Conservation (phyloP, 2,113 vertebrate species). For the Phylloscopus trochilus region DNA sequence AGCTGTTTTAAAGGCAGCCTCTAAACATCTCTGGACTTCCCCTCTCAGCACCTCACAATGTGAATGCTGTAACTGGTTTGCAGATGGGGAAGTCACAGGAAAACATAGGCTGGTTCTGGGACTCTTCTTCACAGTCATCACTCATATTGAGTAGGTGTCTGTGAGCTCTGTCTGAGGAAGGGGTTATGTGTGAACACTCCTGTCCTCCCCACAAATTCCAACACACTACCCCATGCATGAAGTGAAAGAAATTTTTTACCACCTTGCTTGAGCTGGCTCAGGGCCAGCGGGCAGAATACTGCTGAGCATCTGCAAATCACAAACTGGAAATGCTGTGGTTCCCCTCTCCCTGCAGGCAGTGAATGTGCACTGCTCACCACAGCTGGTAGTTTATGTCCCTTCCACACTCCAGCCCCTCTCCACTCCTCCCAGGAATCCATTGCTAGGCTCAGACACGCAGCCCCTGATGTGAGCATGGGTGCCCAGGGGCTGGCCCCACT, state of each 20-base stretch:
- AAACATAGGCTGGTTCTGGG: neutral
- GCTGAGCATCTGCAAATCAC: neutral
- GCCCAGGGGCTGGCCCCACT: neutral
- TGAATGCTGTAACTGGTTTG: neutral
- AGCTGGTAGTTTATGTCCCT: neutral
- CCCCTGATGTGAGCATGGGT: neutral
- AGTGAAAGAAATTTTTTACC: neutral
- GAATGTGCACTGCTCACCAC: neutral
- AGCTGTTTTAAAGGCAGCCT: neutral
- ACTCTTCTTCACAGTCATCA: neutral
- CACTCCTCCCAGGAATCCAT: accelerated
- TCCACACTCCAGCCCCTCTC: neutral
- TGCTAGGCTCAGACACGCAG: neutral
- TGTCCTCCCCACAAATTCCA: accelerated
- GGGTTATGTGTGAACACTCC: neutral
- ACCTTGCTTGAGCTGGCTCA: neutral
- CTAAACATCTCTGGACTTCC: neutral
- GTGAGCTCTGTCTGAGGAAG: neutral
- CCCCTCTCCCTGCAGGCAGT: neutral
- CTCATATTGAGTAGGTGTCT: neutral
- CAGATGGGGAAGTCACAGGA: neutral
- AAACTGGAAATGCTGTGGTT: neutral
- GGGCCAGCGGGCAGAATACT: neutral
- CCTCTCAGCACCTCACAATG: neutral
- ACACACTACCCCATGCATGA: neutral